Conservation (phyloP, 2,113 vertebrate genomes). For the Plotosus lineatus region DNA sequence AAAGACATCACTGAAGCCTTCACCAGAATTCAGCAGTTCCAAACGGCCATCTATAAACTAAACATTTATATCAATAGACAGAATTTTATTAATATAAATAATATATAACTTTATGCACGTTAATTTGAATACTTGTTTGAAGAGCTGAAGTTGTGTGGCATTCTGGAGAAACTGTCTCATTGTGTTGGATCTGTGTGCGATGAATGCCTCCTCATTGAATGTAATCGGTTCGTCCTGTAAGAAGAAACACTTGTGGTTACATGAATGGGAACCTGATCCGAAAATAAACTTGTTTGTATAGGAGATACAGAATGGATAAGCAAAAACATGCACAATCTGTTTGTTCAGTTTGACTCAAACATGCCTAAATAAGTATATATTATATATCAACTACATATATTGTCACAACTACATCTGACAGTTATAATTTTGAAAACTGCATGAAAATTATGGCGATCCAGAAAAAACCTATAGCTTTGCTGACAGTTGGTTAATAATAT, state of each 20-base stretch:
- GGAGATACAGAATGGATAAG: too few relatives aligned
- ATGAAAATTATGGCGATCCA: too few relatives aligned
- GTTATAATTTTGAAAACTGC: too few relatives aligned
- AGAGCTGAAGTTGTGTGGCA: slow-evolving; percentile 94
- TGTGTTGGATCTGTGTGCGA: slow-evolving; percentile 89
- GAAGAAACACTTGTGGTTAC: background rate
- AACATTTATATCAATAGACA: slow-evolving; percentile 26
- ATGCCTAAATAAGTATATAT: too few relatives aligned
- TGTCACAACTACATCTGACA: too few relatives aligned
- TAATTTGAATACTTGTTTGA: slow-evolving; percentile 84
- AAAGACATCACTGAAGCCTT: slow-evolving; percentile 95
- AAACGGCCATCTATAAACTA: slow-evolving; percentile 96
- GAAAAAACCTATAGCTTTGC: too few relatives aligned
- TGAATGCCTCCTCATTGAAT: slow-evolving; percentile 88
- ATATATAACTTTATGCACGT: slow-evolving; percentile 1
- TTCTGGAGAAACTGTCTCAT: slow-evolving; percentile 96
- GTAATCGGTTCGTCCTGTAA: slow-evolving; percentile 91
- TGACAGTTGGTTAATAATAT: background rate
- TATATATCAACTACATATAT: too few relatives aligned
- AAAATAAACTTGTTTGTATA: background rate
- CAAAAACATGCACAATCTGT: too few relatives aligned
- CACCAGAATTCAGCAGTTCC: slow-evolving; percentile 90
- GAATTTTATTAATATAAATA: background rate
- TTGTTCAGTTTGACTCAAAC: too few relatives aligned
- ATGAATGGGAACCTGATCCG: background rate